phyloP scores from a whole-genome alignment of 1,140 invertebrate species.

The Brachionus paranguensis region DNA sequence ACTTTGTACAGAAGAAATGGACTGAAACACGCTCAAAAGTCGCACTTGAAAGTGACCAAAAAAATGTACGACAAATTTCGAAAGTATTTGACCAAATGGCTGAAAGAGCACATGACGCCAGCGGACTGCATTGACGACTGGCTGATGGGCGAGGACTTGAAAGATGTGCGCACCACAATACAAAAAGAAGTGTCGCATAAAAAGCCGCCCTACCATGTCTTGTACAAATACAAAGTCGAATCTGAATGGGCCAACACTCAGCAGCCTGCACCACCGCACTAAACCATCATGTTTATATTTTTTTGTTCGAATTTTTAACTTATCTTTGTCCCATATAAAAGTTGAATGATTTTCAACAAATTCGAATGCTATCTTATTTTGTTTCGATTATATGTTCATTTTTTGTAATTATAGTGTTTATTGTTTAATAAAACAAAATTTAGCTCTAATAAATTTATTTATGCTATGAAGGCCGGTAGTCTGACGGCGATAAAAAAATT shows the following conservation, averaged over 20 bases:
- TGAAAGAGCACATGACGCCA: not conserved
- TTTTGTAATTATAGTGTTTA: not conserved
- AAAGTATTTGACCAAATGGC: constrained; percentile 1
- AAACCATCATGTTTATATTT: not conserved
- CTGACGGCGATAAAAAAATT: not conserved
- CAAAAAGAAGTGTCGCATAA: not conserved
- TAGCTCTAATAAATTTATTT: not conserved
- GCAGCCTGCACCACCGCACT: not conserved
- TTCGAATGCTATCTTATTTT: not conserved
- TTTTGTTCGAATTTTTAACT: not conserved
- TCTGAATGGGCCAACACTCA: not conserved
- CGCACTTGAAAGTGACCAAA: not conserved
- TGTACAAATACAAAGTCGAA: constrained; percentile 21
- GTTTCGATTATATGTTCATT: not conserved
- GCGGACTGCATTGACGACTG: constrained; percentile 29
- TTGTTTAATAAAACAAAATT: constrained; percentile 2
- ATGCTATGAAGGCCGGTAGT: not conserved
- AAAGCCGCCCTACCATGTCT: constrained; percentile 22
- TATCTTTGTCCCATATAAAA: not conserved
- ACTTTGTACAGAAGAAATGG: not conserved
- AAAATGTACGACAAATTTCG: constrained; percentile 39
- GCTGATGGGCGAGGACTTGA: not conserved
- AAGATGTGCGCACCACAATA: not conserved
- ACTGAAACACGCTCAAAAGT: not conserved
- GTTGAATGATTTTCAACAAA: not conserved